Percentiles rank a stretch among this genome's conserved stretches.
Conservation (phyloP, 2,888 invertebrate species). For the Ypsolopha scabrella region DNA sequence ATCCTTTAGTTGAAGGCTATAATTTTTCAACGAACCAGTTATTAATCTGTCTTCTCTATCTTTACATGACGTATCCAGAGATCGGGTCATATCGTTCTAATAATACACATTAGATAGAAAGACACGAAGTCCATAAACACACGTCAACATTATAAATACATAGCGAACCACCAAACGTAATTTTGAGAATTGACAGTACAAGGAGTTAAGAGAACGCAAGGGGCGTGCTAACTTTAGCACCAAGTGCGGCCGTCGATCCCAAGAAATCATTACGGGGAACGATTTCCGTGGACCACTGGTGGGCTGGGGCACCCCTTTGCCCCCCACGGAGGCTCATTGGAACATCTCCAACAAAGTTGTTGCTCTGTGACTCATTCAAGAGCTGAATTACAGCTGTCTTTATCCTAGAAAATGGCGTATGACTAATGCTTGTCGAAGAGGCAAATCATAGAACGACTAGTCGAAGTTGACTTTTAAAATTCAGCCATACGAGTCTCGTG, state of each 20-base stretch:
- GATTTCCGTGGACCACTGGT: no score
- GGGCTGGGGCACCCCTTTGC: neutral
- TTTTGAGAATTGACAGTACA: neutral
- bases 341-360: neutral
- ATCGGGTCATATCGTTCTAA: neutral
- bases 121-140: neutral
- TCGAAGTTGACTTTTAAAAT: neutral
- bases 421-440: neutral
- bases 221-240: neutral
- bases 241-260: neutral
- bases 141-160: neutral
- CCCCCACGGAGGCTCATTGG: constrained; percentile 2
- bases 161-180: neutral
- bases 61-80: neutral
- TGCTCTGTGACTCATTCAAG: neutral
- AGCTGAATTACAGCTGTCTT: no score
- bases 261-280: neutral
- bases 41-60: neutral
- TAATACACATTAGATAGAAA: neutral
- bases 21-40: neutral
- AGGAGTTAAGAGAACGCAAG: neutral
- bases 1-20: neutral
- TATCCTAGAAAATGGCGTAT: neutral
- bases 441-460: neutral
- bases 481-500: neutral